These are phyloP conservation scores for Psittacula echo DNA, from an alignment of 2,797 vertebrate genomes.

Conservation along the genomic window DNA sequence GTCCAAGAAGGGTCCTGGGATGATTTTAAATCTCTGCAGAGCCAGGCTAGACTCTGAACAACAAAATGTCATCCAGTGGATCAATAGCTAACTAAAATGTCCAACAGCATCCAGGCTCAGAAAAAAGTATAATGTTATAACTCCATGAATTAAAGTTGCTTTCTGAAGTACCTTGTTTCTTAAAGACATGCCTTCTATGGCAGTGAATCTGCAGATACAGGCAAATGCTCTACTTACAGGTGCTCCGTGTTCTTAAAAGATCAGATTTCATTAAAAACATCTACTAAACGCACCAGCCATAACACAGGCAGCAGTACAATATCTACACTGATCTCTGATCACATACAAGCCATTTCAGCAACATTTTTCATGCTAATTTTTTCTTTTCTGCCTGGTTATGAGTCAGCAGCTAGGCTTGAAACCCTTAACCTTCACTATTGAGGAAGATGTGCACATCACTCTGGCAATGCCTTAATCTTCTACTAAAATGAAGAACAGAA, in stretches of 20 bases:
- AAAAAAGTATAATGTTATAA: neutral
- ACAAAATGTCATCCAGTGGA: neutral
- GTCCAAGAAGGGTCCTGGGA: neutral
- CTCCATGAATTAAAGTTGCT: neutral
- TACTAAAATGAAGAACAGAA: neutral
- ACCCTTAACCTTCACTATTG: conserved; percentile 17
- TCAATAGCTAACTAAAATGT: neutral
- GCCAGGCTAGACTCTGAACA: neutral
- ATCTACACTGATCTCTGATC: neutral
- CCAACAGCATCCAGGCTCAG: neutral
- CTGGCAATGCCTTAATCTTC: neutral
- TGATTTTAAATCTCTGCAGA: neutral
- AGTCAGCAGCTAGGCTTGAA: conserved; percentile 50
- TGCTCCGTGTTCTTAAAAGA: neutral
- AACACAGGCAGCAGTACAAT: neutral
- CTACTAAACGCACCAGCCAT: neutral
- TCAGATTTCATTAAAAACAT: neutral
- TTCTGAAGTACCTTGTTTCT: neutral
- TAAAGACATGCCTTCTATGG: neutral
- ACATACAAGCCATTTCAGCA: conserved; percentile 16
- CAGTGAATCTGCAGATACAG: neutral
- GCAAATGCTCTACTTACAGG: neutral
- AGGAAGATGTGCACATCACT: neutral
- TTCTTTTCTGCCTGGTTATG: conserved; percentile 30
- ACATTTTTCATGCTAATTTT: conserved; percentile 32